Evolutionary conservation across 1,140 invertebrate genomes (phyloP).

Genomic region (Micrasema minimum): DNA sequence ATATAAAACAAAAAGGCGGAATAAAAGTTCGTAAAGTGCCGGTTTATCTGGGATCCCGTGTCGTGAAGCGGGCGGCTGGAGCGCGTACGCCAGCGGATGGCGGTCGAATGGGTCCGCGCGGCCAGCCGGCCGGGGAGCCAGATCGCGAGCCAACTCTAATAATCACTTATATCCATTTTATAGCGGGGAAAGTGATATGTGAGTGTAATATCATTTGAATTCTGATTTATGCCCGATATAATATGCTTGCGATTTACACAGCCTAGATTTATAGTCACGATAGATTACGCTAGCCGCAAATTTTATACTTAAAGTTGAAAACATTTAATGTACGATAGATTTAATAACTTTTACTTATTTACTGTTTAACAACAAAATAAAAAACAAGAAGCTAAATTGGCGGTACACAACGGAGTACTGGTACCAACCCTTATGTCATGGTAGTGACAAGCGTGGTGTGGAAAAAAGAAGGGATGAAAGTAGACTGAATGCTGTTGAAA

Average conservation of each 20-base stretch:
- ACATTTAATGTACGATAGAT: no score
- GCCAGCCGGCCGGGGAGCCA: background rate
- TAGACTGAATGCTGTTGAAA: no score
- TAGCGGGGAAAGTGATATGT: conserved; percentile 14
- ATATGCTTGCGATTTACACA: conserved; percentile 5
- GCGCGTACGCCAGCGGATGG: no score
- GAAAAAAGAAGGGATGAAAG: no score
- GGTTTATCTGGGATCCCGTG: conserved; percentile 19
- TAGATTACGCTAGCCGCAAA: background rate
- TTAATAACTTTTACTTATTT: no score
- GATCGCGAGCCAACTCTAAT: conserved; percentile 1
- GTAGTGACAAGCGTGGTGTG: no score
- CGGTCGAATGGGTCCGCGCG: background rate
- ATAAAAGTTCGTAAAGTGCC: conserved; percentile 11
- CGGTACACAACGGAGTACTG: no score
- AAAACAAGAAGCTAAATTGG: no score
- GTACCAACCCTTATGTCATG: no score
- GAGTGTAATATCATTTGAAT: conserved; percentile 6
- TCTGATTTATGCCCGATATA: conserved; percentile 15
- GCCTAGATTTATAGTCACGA: background rate
- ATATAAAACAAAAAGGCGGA: conserved; percentile 27
- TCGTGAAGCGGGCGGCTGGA: background rate
- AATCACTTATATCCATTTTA: conserved; percentile 14
- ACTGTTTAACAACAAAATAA: no score
- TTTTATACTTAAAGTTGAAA: no score